Evolutionary conservation across 2,797 vertebrate species (phyloP).

Genomic region (Octomys mimax): DNA sequence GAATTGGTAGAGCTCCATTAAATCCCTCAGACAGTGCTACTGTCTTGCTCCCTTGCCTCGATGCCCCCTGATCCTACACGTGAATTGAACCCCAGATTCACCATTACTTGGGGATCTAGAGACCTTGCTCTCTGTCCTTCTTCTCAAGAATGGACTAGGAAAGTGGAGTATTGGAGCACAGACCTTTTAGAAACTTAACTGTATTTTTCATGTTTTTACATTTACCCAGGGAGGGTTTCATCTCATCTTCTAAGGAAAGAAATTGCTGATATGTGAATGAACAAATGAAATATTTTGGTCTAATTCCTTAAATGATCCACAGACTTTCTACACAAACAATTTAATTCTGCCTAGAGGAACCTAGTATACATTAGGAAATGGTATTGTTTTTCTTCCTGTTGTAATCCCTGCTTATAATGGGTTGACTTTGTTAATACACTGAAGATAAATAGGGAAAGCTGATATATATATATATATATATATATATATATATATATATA

Average conservation of each 20-base stretch:
- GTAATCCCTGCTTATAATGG: neutral
- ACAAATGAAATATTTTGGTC: constrained; percentile 10
- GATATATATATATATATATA: no score
- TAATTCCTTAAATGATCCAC: constrained; percentile 19
- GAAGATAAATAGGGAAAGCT: neutral
- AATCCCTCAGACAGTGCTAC: neutral
- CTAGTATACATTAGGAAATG: neutral
- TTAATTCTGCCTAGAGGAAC: neutral
- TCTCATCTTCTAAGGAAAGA: neutral
- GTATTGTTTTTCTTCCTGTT: constrained; percentile 7
- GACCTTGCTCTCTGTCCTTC: neutral
- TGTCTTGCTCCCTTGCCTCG: neutral
- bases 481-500: neutral
- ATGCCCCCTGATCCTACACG: neutral
- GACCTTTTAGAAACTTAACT: neutral
- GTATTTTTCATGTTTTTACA: neutral
- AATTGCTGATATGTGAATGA: neutral
- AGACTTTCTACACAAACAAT: neutral
- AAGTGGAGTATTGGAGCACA: neutral
- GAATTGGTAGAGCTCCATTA: neutral
- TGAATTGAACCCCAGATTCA: neutral
- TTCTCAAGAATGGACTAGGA: neutral
- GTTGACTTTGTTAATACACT: constrained; percentile 31
- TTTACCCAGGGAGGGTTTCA: neutral
- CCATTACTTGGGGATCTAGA: neutral